Base-by-base conservation (phyloP, 53 echinoderm and acorn worm genomes). In the Echinarachnius parma region DNA sequence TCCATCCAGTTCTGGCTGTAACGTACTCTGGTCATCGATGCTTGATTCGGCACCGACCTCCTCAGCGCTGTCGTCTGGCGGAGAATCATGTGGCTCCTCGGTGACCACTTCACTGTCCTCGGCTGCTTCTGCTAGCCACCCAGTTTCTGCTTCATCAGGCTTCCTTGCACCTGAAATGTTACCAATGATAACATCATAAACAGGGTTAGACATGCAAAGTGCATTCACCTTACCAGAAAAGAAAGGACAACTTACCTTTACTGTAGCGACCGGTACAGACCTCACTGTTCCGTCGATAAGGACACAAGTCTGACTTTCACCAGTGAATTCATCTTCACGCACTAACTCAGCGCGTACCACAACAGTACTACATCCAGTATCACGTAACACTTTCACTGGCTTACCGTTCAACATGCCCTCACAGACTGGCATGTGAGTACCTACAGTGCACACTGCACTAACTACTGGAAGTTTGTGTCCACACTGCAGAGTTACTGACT, bases 171-270 rank as follows among this genome's bases (percentile, higher is more conserved):
- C 80, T 18, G 29, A 3, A 10, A 80, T 59, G 20, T 80, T 69
- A 14, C 80, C 68, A 5, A 80, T 27, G 2, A 69, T 27, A 3
- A 80, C 3, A 69, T 68, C 68, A 31, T 80, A 58, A 2, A 68
- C 13, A n/a, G 68, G 66, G 44, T 69, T 31, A 15, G 0, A 30
- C 59, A 80, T 46, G 27, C 69, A 69, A 16, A 80, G 37, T 18
- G 69, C 80, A 10, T 37, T 54, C n/a, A 59, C 69, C 7, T 31
- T 67, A 25, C 69, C 80, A n/a, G n/a, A n/a, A n/a, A n/a, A n/a
- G n/a, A n/a, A n/a, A n/a, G n/a, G n/a, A n/a, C n/a, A n/a, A n/a
- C n/a, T n/a, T n/a, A n/a, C n/a, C n/a, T n/a, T n/a, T n/a, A n/a
- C n/a, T n/a, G n/a, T n/a, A n/a, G n/a, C n/a, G n/a, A n/a, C n/a